Evolutionary conservation across 1,140 invertebrate genomes (phyloP), one percentile per base, ranked within the genome.

Genomic region (Carcinoscorpius rotundicauda): DNA sequence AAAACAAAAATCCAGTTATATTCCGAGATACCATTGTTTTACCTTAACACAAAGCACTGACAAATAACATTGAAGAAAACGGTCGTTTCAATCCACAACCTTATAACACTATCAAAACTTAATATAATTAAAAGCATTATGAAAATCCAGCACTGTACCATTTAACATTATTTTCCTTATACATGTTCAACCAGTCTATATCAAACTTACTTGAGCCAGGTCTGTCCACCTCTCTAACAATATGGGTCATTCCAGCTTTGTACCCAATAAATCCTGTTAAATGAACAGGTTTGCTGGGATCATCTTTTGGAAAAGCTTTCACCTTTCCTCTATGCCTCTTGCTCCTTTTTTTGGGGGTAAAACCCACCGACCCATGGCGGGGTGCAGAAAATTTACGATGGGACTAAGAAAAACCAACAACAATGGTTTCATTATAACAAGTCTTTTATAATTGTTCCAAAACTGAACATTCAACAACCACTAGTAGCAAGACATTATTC

Each of bases 301-400:
- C 94, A 87, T 99, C 97, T 76, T 95, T 98, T n/a, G 97, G 97
- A 82, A 99, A 99, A 68, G 97, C 90, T 91, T 99, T 99, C 62
- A 96, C 91, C 79, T 97, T 98, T 74, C 97, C 97, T 82, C 95
- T 89, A 84, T 97, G 92, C 76, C 93, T 87, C 68, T 83, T 85
- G 66, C 91, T 88, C 71, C 97, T 85, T 80, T 99, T 99, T 80
- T 98, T 98, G 72, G 97, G 97, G 78, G 97, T 90, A 84, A 99
- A 99, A 72, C 94, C 97, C 91, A 99, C 97, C 62, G 94, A 98
- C 71, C 97, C 97, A 86, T 99, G 97, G 70, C 97, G 88, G 69
- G 97, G 97, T 8, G 96, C 97, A 75, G 93, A 97, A 81, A 99
- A 99, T 79, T 99, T 99, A 75, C 97, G 86, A 82, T 99, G 97